Base-by-base conservation (phyloP, 1,140 invertebrate genomes). In the Euborellia annulipes region DNA sequence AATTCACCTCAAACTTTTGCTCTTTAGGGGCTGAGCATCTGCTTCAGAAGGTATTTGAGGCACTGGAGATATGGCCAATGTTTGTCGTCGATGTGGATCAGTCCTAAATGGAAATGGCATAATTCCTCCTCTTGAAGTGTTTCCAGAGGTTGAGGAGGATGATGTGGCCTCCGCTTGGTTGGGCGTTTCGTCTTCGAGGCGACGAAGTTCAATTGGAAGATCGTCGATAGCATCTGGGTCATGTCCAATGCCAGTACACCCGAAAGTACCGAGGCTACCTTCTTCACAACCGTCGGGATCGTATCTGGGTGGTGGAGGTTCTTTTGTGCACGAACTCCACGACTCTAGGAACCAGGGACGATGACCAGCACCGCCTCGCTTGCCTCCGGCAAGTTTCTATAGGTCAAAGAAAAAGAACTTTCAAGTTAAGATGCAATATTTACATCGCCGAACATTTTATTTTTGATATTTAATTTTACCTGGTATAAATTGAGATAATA, bases 171-270 rank as follows among this genome's bases (percentile, higher is more conserved):
- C 18, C 39, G 19, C 2, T 16, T 44, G 11, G 17, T 51, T 63
- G 57, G 13, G 42, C 23, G 50, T 63, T 38, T 75, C 75, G 54
- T 86, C 82, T 56, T 92, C 87, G 34, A 91, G 65, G 17, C 85
- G 70, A n/a, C 85, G 69, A 18, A 93, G 62, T 64, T 93, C 88
- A 37, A 93, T 93, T 2, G 87, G 87, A 40, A 89, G 64, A 54
- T 90, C 82, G 51, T 80, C 75, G 19, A 76, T 67, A 54, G 78
- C 73, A 13, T 76, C 75, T 47, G 72, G 67, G 55, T 75, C 75
- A 20, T 70, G 36, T 6, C 23, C 4, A 11, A 27, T 4, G 36
- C 13, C 20, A 22, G 22, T 16, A 22, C 4, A 46, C 17, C 18
- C 40, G 22, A 19, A 18, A 14, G 22, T 18, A 9, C n/a, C 37